These are phyloP conservation scores for Atractosteus spatula DNA, from an alignment of 2,113 vertebrate species.

Conservation along the genomic window DNA sequence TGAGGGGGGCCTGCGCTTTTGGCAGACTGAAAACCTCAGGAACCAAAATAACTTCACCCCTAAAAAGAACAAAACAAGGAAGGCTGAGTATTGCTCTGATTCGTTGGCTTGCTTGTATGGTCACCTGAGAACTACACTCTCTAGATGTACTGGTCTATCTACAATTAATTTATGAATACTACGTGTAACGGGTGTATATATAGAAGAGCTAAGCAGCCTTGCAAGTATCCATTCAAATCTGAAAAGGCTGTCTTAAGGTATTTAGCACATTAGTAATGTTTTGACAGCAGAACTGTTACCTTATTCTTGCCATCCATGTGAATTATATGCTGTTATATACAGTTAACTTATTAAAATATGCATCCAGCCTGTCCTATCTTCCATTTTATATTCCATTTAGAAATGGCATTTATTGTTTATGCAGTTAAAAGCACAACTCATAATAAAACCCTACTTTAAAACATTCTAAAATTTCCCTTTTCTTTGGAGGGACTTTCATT, in stretches of 20 bases:
- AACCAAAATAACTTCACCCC: not conserved
- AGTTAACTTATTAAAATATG: too few relatives aligned
- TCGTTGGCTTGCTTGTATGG: not conserved
- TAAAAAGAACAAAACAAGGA: not conserved
- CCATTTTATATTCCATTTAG: too few relatives aligned
- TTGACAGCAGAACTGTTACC: too few relatives aligned
- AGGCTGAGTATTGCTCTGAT: not conserved
- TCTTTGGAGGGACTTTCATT: too few relatives aligned
- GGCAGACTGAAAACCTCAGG: not conserved
- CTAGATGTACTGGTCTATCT: conserved; percentile 30
- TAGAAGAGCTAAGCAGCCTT: conserved; percentile 49
- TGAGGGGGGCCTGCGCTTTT: not conserved
- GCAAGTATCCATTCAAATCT: conserved; percentile 46
- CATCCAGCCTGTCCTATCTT: too few relatives aligned
- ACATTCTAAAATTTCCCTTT: too few relatives aligned
- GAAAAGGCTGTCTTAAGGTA: not conserved
- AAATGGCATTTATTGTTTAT: too few relatives aligned
- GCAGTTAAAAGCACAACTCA: too few relatives aligned
- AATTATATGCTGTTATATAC: too few relatives aligned
- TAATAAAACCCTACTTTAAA: too few relatives aligned
- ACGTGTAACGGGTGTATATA: conserved; percentile 71
- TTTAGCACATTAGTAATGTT: conserved; percentile 9
- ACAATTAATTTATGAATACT: conserved; percentile 75
- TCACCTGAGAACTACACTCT: conserved; percentile 25
- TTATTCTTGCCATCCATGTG: too few relatives aligned